phyloP scores from a whole-genome alignment of 2,113 vertebrate genomes.

The Rhabdomys dilectus region DNA sequence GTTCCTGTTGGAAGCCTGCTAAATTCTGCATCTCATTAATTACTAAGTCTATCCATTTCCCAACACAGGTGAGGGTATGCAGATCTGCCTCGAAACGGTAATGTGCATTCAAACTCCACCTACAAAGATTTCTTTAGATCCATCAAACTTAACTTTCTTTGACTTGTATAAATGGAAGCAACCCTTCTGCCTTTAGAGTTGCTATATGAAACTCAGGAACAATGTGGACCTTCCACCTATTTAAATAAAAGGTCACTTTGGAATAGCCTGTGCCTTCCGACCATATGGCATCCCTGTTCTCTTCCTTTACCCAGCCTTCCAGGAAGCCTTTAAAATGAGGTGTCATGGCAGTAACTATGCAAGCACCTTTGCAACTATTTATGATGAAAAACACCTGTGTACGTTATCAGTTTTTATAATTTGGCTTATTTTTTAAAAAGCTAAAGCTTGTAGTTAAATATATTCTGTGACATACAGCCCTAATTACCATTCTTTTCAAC shows the following conservation, averaged over 20 bases:
- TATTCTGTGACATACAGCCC: not conserved
- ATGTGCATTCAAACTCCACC: not conserved
- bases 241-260: not conserved
- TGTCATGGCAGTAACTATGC: not conserved
- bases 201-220: not conserved
- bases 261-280: not conserved
- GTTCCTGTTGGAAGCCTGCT: not conserved
- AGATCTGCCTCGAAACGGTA: not conserved
- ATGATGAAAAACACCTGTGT: not conserved
- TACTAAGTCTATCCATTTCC: not conserved
- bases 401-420: not conserved
- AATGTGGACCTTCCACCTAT: not conserved
- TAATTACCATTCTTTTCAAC: constrained; percentile 3
- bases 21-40: not conserved
- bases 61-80: not conserved
- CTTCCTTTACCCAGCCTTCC: not conserved
- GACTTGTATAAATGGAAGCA: not conserved
- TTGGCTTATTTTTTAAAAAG: not conserved
- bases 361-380: not conserved
- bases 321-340: not conserved
- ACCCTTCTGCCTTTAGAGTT: not conserved
- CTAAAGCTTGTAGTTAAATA: not conserved
- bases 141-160: not conserved
- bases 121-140: not conserved
- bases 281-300: not conserved